phyloP scores from a whole-genome alignment of 2,797 vertebrate species.

The Crax fasciolata region DNA sequence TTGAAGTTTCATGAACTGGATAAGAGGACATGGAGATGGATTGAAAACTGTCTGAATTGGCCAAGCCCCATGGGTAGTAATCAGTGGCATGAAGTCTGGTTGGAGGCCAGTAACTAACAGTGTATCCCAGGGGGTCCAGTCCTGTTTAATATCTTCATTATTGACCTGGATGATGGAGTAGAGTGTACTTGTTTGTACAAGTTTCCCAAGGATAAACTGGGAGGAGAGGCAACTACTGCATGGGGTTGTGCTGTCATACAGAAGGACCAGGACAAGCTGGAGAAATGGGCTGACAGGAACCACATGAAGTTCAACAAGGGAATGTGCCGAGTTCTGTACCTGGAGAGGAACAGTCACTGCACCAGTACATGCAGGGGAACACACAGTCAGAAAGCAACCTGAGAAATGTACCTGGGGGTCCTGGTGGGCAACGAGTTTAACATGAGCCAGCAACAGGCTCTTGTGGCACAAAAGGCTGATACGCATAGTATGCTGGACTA shows the following conservation, averaged over 20 bases:
- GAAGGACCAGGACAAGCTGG: neutral
- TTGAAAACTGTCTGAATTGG: neutral
- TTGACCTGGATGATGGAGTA: neutral
- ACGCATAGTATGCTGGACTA: neutral
- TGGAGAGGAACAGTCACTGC: neutral
- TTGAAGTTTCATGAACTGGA: neutral
- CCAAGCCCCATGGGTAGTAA: neutral
- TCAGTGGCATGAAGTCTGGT: neutral
- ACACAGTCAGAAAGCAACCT: neutral
- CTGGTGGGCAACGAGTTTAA: neutral
- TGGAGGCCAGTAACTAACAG: neutral
- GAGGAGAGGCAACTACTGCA: neutral
- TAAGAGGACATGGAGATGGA: neutral
- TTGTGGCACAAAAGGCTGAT: accelerated
- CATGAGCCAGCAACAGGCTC: neutral
- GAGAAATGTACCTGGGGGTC: neutral
- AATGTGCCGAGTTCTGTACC: neutral
- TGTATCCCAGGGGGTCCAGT: neutral
- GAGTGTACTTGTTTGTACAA: neutral
- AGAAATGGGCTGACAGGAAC: neutral
- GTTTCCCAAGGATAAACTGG: neutral
- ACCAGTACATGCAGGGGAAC: neutral
- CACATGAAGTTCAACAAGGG: neutral
- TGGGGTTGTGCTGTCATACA: neutral
- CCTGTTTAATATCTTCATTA: neutral